Conservation (phyloP, 2,797 vertebrate genomes). For the Anguilla pacifica region DNA sequence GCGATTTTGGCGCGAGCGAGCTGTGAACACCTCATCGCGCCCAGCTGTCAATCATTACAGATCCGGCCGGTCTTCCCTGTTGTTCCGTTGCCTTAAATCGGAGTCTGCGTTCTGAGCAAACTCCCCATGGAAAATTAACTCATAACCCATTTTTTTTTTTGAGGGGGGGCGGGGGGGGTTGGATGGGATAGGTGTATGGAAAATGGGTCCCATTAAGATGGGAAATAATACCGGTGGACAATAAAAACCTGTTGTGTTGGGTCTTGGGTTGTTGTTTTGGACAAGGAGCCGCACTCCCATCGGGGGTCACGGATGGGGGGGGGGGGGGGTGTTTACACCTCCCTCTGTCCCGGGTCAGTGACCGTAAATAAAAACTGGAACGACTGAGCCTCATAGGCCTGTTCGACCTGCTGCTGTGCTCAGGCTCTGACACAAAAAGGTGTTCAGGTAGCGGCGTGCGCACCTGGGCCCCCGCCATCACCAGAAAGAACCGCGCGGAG, state of each 20-base stretch:
- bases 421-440: slow-evolving; percentile 27
- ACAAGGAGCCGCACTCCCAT: slow-evolving; percentile 39
- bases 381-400: slow-evolving; percentile 20
- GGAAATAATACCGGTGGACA: not conserved
- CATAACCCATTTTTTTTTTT: not conserved
- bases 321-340: not conserved
- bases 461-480: not conserved
- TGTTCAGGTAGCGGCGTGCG: not conserved
- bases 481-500: not conserved
- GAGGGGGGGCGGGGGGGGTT: no score
- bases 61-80: slow-evolving; percentile 25
- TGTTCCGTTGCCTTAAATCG: not conserved
- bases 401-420: slow-evolving; percentile 37
- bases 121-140: not conserved
- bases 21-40: slow-evolving; percentile 60
- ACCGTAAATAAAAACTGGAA: slow-evolving; percentile 50
- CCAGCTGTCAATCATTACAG: slow-evolving; percentile 69
- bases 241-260: not conserved
- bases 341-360: slow-evolving; percentile 46
- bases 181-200: not conserved
- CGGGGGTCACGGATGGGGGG: slow-evolving; percentile 53
- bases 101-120: not conserved
- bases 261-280: not conserved
- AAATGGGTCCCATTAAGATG: not conserved
- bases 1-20: slow-evolving; percentile 60